Percentiles rank a stretch among this genome's conserved stretches.
These are phyloP conservation scores for Cepaea hortensis DNA, from an alignment of 2,888 invertebrate genomes.

Conservation along the genomic window DNA sequence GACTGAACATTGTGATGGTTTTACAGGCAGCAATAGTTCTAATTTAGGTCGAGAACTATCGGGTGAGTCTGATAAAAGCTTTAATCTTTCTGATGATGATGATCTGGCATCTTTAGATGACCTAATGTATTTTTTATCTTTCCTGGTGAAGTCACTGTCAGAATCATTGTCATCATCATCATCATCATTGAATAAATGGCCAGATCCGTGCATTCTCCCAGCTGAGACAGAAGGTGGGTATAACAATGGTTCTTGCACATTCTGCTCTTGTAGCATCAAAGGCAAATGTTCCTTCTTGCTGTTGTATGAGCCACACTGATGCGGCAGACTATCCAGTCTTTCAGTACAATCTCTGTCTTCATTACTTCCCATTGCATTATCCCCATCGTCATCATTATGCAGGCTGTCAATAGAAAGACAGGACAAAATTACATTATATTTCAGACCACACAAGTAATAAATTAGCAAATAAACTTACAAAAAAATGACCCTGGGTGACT, in stretches of 20 bases:
- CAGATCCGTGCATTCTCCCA: not conserved
- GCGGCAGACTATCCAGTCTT: not conserved
- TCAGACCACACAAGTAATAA: not conserved
- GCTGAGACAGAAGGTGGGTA: conserved; percentile 20
- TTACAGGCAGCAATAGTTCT: not conserved
- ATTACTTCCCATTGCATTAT: not conserved
- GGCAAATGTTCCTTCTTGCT: conserved; percentile 19
- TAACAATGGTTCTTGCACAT: conserved; percentile 18
- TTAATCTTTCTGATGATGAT: conserved; percentile 40
- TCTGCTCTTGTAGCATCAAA: conserved; percentile 23
- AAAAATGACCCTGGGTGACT: not conserved
- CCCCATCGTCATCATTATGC: conserved; percentile 11
- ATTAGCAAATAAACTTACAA: not conserved
- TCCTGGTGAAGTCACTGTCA: conserved; percentile 10
- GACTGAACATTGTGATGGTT: not conserved
- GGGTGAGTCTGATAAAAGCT: conserved; percentile 37
- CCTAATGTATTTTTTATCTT: conserved; percentile 11
- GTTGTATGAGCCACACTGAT: not conserved
- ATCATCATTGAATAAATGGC: conserved; percentile 1
- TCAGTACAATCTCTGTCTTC: not conserved
- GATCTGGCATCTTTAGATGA: conserved; percentile 31
- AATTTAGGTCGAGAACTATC: conserved; percentile 2
- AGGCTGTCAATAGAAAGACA: not conserved
- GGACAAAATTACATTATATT: not conserved
- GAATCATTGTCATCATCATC: conserved; percentile 22